Base-by-base conservation (phyloP, 2,797 vertebrate species). In the Rhinichthys osculus region DNA sequence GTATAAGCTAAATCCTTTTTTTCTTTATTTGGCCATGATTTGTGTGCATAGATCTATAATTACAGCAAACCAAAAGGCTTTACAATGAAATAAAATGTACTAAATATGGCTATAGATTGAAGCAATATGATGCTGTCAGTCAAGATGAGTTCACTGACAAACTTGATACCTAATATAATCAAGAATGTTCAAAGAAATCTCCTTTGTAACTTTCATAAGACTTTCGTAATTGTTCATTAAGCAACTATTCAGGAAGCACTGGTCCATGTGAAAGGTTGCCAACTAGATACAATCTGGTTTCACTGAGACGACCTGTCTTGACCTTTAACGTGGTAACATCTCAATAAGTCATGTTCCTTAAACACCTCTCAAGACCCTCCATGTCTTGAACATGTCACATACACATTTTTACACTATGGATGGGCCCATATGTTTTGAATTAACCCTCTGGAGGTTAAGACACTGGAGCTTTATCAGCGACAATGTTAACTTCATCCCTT, bases 381-480 rank as follows among this genome's bases (percentile, higher is more conserved):
- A 38, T 35, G 27, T 84, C 59, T 38, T 40, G 19, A 78, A n/a
- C 50, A 78, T 57, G 23, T 76, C 82, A 59, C 59, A 52, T 66
- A 59, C 42, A 16, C 5, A 44, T 82, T 66, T 86, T 30, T 64
- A 23, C 64, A 23, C 64, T 66, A 27, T 33, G 44, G 7, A 73
- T 78, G 66, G 72, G 33, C 87, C 70, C 83, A 84, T 86, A 71
- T 72, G 40, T 87, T 88, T 70, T 83, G 47, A 78, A 88, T 88
- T 82, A 77, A 87, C 64, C 76, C 73, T 79, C 54, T 0, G 7
- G 62, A 83, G 85, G 69, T 81, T 82, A 64, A 80, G 59, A 81
- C 80, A 47, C 30, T 47, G 83, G 59, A 72, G 84, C 82, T 88
- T 86, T 87, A 85, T 86, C 80, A 66, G 66, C 35, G 40, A 40